These are phyloP conservation scores for Orestias chungarensis DNA, from an alignment of 2,797 vertebrate species.

Conservation along the genomic window DNA sequence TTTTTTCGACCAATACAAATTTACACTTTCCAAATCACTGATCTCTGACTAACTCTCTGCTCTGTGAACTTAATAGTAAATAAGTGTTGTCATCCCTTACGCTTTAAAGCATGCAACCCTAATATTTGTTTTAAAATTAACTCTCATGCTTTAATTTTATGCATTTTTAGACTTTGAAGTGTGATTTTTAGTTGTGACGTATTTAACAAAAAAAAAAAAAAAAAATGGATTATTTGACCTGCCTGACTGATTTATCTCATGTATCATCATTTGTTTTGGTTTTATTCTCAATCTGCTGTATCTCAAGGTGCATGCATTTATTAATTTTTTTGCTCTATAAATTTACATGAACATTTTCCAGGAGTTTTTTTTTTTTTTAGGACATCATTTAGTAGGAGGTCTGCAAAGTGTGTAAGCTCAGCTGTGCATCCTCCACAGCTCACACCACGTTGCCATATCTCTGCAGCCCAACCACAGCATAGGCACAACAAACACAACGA, in stretches of 20 bases:
- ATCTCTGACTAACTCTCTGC: too few species aligned
- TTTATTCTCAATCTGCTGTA: background rate
- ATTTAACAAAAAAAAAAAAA: background rate
- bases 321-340: too few species aligned
- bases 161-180: background rate
- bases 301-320: too few species aligned
- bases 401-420: constrained; percentile 55
- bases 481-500: constrained; percentile 46
- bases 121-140: background rate
- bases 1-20: too few species aligned
- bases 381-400: constrained; percentile 13
- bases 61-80: too few species aligned
- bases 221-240: too few species aligned
- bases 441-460: constrained; percentile 47
- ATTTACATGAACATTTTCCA: too few species aligned
- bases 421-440: constrained; percentile 56
- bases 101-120: background rate
- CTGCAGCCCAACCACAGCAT: constrained; percentile 15
- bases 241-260: background rate
- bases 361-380: background rate
- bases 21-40: too few species aligned
- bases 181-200: background rate
- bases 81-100: background rate
- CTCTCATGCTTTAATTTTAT: background rate
- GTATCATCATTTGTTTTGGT: background rate